phyloP scores from a whole-genome alignment of 2,113 vertebrate species.

The Brachyistius frenatus region DNA sequence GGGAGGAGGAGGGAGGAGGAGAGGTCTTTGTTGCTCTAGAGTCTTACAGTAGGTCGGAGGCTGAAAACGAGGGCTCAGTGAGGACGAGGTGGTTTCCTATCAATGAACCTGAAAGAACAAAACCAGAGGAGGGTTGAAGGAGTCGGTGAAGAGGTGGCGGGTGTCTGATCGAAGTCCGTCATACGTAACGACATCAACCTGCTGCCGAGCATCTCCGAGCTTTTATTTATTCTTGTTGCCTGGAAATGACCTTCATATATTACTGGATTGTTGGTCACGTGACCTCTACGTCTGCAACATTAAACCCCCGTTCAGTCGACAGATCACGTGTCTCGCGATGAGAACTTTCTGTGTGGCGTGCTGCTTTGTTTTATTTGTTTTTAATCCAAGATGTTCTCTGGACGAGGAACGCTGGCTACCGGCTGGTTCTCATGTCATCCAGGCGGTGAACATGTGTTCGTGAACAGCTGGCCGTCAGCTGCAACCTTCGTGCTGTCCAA shows the following conservation, averaged over 20 bases:
- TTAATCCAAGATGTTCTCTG: not conserved
- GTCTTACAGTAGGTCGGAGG: not conserved
- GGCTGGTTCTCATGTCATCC: not conserved
- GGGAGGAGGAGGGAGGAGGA: not conserved
- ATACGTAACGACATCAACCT: too few relatives aligned
- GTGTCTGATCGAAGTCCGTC: too few relatives aligned
- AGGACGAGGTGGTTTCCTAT: not conserved
- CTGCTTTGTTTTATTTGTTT: not conserved
- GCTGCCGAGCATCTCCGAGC: too few relatives aligned
- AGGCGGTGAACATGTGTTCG: not conserved
- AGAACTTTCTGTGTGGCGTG: not conserved
- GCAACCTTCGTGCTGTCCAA: not conserved
- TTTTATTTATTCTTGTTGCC: too few relatives aligned
- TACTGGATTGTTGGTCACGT: too few relatives aligned
- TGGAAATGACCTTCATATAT: too few relatives aligned
- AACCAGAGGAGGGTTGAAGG: conserved; percentile 1
- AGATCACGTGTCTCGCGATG: not conserved
- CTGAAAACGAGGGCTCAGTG: not conserved
- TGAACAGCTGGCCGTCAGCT: not conserved
- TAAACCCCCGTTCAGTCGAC: too few relatives aligned
- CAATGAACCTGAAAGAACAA: not conserved
- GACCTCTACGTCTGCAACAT: too few relatives aligned
- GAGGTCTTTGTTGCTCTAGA: not conserved
- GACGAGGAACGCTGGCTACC: not conserved
- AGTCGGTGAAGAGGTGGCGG: not conserved